Conservation (phyloP, 2,888 invertebrate genomes). For the Dascillus cervinus region DNA sequence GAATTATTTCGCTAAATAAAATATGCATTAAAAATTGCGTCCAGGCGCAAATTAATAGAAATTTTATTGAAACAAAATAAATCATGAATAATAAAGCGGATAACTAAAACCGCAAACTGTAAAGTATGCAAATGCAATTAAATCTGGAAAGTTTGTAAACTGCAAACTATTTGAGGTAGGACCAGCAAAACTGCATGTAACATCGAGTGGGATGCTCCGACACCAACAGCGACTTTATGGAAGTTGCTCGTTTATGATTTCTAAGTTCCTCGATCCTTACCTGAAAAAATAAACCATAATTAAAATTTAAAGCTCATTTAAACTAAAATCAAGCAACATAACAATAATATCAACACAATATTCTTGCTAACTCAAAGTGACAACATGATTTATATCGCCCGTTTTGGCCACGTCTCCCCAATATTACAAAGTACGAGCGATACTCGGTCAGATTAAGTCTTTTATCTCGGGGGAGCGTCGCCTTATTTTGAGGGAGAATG, state of each 20-base stretch:
- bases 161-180: not conserved
- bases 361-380: constrained; percentile 23
- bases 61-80: too few relatives aligned
- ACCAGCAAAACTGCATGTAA: not conserved
- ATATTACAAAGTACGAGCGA: constrained; percentile 21
- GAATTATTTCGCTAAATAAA: too few relatives aligned
- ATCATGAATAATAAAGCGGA: too few relatives aligned
- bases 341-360: constrained; percentile 26
- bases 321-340: too few relatives aligned
- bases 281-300: too few relatives aligned
- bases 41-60: too few relatives aligned
- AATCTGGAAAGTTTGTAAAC: not conserved
- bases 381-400: constrained; percentile 28
- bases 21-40: too few relatives aligned
- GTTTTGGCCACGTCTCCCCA: constrained; percentile 22
- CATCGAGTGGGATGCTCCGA: not conserved
- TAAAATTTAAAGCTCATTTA: too few relatives aligned
- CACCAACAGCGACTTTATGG: not conserved
- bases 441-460: constrained; percentile 23
- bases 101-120: not conserved
- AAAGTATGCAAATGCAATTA: not conserved
- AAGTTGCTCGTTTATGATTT: too few relatives aligned
- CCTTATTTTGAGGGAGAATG: constrained; percentile 16
- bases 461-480: constrained; percentile 12
- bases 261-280: too few relatives aligned